Evolutionary conservation across 1,140 invertebrate genomes (phyloP).

Genomic region (Linepithema humile): DNA sequence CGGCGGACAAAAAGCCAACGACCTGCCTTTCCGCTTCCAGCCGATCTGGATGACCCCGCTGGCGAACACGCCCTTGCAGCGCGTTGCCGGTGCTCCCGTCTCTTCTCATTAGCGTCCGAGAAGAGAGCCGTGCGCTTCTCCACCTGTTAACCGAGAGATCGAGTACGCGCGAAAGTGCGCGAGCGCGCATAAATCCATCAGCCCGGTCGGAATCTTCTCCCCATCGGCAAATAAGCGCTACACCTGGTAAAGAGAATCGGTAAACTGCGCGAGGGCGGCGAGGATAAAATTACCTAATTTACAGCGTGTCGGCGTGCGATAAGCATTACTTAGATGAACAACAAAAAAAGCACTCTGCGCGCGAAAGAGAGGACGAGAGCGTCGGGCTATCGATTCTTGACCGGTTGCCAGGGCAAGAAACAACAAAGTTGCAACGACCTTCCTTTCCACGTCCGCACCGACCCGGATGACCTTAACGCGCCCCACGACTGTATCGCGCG

Average conservation of each 20-base stretch:
- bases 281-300: constrained; percentile 17
- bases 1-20: constrained; percentile 1
- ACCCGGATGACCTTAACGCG: constrained; percentile 45
- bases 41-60: constrained; percentile 10
- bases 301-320: not conserved
- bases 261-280: not conserved
- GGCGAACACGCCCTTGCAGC: constrained; percentile 17
- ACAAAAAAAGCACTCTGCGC: too few species aligned
- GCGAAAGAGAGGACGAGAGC: not conserved
- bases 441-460: constrained; percentile 15
- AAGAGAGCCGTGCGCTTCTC: not conserved
- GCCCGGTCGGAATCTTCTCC: not conserved
- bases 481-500: not conserved
- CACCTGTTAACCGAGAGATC: not conserved
- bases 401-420: not conserved
- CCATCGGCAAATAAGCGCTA: not conserved
- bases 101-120: not conserved
- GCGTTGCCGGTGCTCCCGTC: not conserved
- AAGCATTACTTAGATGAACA: not conserved
- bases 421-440: constrained; percentile 48
- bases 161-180: not conserved
- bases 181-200: constrained; percentile 5
- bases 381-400: not conserved
- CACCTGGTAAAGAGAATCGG: not conserved
- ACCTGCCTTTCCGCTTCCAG: constrained; percentile 8